phyloP scores from a whole-genome alignment of 1,140 invertebrate species.

The Saccostrea glomerata region DNA sequence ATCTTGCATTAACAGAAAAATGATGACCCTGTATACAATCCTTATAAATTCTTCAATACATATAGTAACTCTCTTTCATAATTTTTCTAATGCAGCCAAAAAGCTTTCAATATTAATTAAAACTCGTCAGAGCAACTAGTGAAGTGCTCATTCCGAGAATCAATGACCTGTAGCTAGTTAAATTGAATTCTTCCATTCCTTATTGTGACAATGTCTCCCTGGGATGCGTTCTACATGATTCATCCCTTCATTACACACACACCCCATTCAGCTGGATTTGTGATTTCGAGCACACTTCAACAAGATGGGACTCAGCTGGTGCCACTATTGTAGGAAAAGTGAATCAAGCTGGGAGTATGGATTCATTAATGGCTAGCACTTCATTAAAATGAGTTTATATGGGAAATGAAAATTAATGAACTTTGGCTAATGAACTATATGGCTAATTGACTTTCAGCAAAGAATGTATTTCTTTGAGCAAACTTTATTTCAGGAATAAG shows the following conservation, averaged over 20 bases:
- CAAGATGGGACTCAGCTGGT: background rate
- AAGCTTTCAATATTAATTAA: constrained; percentile 16
- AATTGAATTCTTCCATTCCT: background rate
- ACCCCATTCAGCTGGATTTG: background rate
- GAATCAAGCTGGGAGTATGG: background rate
- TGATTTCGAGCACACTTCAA: constrained; percentile 4
- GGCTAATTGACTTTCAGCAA: background rate
- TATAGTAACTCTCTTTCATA: background rate
- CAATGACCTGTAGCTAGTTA: constrained; percentile 15
- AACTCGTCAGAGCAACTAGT: background rate
- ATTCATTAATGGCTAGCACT: background rate
- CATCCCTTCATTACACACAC: constrained; percentile 15
- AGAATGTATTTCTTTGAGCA: too few relatives aligned
- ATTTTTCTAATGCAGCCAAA: background rate
- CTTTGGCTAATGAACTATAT: background rate
- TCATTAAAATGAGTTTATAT: background rate
- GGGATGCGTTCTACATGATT: constrained; percentile 9
- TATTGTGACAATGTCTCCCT: background rate
- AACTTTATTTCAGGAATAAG: too few relatives aligned
- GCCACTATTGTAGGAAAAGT: background rate
- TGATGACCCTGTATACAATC: background rate
- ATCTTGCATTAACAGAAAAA: background rate
- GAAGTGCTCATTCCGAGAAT: background rate
- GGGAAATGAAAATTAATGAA: background rate
- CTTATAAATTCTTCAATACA: background rate